Base-by-base conservation (phyloP, 2,888 invertebrate genomes). In the Diachrysia chrysitis region DNA sequence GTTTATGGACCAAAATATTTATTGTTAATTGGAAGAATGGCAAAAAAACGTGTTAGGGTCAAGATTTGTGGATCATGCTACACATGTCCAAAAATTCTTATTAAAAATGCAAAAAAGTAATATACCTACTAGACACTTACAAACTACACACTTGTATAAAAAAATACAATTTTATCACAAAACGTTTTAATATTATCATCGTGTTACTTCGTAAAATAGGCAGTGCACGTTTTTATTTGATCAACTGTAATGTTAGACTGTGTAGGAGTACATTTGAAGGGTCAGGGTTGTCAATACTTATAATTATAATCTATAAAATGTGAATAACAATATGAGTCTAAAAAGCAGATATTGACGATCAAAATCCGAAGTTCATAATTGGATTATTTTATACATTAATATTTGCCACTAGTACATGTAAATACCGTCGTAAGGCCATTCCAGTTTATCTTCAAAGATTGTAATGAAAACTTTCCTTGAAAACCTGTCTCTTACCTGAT, bases 221-320 rank as follows among this genome's bases (percentile, higher is more conserved):
- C 65, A 65, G 64, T 68, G 57, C 63, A 60, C 58, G 63, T 60
- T 80, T 81, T 81, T 74, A 78, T 81, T 70, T 66, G 74, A 73
- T 81, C 83, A 83, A 78, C 72, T 84, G 84, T 82, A 77, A 79
- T 70, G 64, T 58, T 70, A 78, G 51, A 77, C 76, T 69, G 60
- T 48, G 60, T 66, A 58, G 25, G 42, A 67, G 62, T 69, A 54
- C 66, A 29, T 25, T 59, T 16, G 29, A 32, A 32, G 10, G n/a
- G 16, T 9, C 60, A 81, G 78, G 78, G 81, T 23, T 77, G 67
- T 19, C 21, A 42, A 55, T 2, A 12, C 3, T 10, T 17, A 57
- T 32, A 21, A 51, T 19, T 19, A 17, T 0, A 19, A 19, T 19
- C 12, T 1, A n/a, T 7, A 9, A n/a, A n/a, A 42, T 42, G 4